Percentiles rank a stretch among this genome's conserved stretches.
Conservation (phyloP, 2,888 invertebrate genomes). For the Rotaria magnacalcarata region DNA sequence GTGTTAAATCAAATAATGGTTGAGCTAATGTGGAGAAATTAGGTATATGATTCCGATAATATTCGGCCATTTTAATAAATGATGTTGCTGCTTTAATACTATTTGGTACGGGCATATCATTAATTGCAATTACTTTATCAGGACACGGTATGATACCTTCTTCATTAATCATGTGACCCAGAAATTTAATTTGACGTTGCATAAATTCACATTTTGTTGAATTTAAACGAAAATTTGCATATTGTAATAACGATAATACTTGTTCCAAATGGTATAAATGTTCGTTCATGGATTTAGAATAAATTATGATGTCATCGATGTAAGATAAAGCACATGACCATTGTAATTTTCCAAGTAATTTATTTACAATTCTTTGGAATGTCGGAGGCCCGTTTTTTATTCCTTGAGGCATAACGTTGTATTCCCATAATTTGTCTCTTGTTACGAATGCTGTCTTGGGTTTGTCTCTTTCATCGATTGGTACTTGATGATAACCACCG, state of each 20-base stretch:
- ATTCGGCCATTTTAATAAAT: background rate
- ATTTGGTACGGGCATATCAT: background rate
- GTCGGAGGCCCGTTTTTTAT: background rate
- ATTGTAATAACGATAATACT: background rate
- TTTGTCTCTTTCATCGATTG: background rate
- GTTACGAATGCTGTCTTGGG: background rate
- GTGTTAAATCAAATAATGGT: slow-evolving; percentile 24
- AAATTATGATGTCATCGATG: background rate
- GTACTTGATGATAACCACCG: background rate
- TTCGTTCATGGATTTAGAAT: background rate
- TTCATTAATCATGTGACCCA: slow-evolving; percentile 6
- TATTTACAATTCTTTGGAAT: background rate
- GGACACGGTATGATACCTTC: background rate
- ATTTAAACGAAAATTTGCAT: slow-evolving; percentile 28
- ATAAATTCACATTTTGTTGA: slow-evolving; percentile 4
- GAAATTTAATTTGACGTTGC: background rate
- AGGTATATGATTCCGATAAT: slow-evolving; percentile 36
- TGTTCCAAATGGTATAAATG: background rate
- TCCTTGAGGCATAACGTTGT: background rate
- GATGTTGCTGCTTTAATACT: background rate
- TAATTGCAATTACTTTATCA: background rate
- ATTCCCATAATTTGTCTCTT: background rate
- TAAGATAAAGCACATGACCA: background rate
- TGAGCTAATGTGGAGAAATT: slow-evolving; percentile 31
- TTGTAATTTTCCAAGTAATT: background rate